Evolutionary conservation across 2,888 invertebrate genomes (phyloP).

Genomic region (Melikaiella ostensackeni): DNA sequence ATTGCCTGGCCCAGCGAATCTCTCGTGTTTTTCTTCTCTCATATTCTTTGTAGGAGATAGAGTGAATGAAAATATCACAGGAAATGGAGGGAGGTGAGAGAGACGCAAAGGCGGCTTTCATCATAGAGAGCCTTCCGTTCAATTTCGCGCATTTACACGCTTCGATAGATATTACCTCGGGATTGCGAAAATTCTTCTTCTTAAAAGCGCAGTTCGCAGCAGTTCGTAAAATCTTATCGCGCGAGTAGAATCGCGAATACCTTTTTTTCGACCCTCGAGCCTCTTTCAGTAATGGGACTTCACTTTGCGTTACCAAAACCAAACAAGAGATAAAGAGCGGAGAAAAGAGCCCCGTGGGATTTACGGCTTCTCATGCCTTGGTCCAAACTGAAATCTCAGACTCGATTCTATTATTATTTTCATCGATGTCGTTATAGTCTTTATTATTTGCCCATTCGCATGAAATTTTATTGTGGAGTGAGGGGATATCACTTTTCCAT

Average conservation of each 20-base stretch:
- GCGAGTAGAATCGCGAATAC: constrained; percentile 14
- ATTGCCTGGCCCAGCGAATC: constrained; percentile 64
- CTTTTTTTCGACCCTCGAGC: constrained; percentile 9
- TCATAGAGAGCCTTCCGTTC: constrained; percentile 68
- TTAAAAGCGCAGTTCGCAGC: constrained; percentile 36
- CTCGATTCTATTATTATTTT: constrained; percentile 18
- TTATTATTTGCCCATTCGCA: constrained; percentile 17
- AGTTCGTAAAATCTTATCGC: constrained; percentile 61
- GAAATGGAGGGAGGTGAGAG: constrained; percentile 51
- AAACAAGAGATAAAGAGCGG: constrained; percentile 31
- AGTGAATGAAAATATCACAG: constrained; percentile 57
- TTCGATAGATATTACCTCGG: constrained; percentile 44
- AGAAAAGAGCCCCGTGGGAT: constrained; percentile 23
- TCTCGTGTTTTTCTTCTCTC: constrained; percentile 49
- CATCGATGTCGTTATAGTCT: constrained; percentile 15
- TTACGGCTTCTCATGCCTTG: not conserved
- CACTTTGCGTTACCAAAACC: constrained; percentile 31
- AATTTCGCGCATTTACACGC: constrained; percentile 66
- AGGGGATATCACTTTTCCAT: not conserved
- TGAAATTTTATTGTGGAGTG: not conserved
- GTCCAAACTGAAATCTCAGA: not conserved
- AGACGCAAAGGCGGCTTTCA: constrained; percentile 51
- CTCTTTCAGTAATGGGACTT: constrained; percentile 29
- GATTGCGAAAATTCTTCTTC: constrained; percentile 45
- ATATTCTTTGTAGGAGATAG: constrained; percentile 41